Percentiles rank a stretch among this genome's conserved stretches.
Evolutionary conservation across 2,888 invertebrate species (phyloP).

Genomic region (Spicauda simplicius): DNA sequence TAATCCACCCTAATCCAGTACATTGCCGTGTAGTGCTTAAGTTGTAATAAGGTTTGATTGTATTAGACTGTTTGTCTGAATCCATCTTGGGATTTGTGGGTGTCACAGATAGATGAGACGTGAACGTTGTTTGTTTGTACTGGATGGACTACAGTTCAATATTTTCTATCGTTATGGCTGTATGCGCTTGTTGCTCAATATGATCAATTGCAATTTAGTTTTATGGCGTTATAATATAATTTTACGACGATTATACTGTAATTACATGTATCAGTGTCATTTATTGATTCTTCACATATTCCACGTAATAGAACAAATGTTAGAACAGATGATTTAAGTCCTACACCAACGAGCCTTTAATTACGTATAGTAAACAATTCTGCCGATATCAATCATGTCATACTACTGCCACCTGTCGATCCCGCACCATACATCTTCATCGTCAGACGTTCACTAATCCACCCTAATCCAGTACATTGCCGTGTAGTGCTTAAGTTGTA

Average conservation of each 20-base stretch:
- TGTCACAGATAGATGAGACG: constrained; percentile 29
- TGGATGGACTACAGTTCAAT: neutral
- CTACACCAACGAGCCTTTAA: too few relatives aligned
- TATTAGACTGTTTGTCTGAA: constrained; percentile 43
- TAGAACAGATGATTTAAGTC: too few relatives aligned
- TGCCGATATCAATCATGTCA: constrained; percentile 66
- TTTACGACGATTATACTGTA: too few relatives aligned
- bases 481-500: constrained; percentile 37
- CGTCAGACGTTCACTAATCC: constrained; percentile 67
- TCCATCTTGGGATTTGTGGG: constrained; percentile 37
- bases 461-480: constrained; percentile 57
- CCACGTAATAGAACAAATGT: too few relatives aligned
- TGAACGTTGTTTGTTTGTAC: constrained; percentile 8
- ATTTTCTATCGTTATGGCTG: too few relatives aligned
- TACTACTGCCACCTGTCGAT: constrained; percentile 72
- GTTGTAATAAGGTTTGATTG: constrained; percentile 38
- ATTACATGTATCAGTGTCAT: too few relatives aligned
- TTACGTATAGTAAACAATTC: constrained; percentile 7
- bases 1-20: constrained; percentile 68
- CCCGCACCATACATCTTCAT: constrained; percentile 73
- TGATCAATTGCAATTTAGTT: too few relatives aligned
- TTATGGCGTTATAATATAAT: too few relatives aligned
- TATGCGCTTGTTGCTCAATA: too few relatives aligned
- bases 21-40: constrained; percentile 40
- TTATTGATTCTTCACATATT: too few relatives aligned